Evolutionary conservation across 2,113 vertebrate species (phyloP), one percentile per base, ranked within the genome.

Genomic region (Urocolius indicus): DNA sequence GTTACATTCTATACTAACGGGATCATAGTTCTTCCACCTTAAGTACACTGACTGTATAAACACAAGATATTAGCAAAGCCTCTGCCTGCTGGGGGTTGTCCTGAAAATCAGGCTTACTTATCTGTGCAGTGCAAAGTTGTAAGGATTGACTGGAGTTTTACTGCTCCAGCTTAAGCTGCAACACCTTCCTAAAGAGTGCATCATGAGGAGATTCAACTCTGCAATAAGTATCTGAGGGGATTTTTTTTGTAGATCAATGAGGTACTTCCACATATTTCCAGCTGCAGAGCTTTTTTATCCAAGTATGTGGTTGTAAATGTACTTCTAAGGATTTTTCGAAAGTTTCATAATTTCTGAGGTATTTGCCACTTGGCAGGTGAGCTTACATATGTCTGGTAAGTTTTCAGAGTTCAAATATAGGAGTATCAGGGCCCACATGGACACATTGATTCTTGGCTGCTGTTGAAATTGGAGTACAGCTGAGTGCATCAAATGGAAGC

Each of bases 1-100:
- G 10, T 52, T 73, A 26, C 0, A 0, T 43, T 75, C 52, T 3
- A 2, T 68, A 21, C 23, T 36, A 48, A 24, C 16, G 36, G 52
- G 18, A 30, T 17, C 2, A 1, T 76, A 19, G 59, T 81, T 96
- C 38, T 84, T 78, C 29, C 13, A 41, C 7, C 8, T 51, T 16
- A 63, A 51, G 26, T 38, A 23, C 26, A 13, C 30, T 58, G 43
- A 11, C 17, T 36, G 7, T 49, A 36, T 24, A 65, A 65, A 54
- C 5, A 46, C 3, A 84, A 67, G 57, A 34, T 24, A 9, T 0
- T 75, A 49, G 26, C n/a, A 71, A 72, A 89, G 16, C 30, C 38
- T 67, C 34, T 71, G 52, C 17, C 38, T 91, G 65, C 51, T 67
- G 34, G 48, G 58, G 27, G 34, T 10, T 83, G n/a, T 73, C 41